Evolutionary conservation across 2,797 vertebrate genomes (phyloP).

Genomic region (Sciurus carolinensis): DNA sequence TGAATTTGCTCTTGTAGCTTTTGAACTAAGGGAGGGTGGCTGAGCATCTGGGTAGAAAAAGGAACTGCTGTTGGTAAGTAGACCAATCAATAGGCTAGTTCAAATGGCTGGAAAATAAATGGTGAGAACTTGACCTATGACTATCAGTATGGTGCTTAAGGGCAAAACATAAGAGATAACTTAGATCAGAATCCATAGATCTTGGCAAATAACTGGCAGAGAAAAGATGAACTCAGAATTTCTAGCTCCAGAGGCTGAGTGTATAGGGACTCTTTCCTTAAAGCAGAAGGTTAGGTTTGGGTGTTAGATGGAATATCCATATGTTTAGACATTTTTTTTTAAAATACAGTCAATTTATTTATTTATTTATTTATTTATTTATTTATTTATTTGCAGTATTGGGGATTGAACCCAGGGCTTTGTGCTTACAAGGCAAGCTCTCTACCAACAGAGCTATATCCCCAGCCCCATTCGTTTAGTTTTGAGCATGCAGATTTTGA

Average conservation of each 20-base stretch:
- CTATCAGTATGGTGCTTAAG: background rate
- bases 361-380: too few species aligned
- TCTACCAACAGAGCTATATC: too few species aligned
- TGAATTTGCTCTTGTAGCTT: background rate
- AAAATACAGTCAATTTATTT: too few species aligned
- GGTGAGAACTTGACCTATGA: background rate
- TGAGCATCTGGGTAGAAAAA: background rate
- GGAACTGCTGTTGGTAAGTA: background rate
- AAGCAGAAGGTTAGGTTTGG: background rate
- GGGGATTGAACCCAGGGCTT: too few species aligned
- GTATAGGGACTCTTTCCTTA: background rate
- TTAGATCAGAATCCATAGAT: background rate
- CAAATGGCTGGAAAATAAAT: conserved; percentile 23
- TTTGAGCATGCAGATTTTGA: background rate
- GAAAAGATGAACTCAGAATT: background rate
- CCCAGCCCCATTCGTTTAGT: background rate
- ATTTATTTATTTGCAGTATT: too few species aligned
- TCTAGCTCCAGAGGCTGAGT: background rate
- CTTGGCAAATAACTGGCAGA: background rate
- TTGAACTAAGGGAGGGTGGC: background rate
- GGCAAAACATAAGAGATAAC: background rate
- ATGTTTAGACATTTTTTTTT: background rate
- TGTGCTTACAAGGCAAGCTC: too few species aligned
- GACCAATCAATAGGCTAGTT: background rate
- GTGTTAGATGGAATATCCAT: background rate